phyloP scores from a whole-genome alignment of 2,888 invertebrate genomes.

The Phaonia tiefii region DNA sequence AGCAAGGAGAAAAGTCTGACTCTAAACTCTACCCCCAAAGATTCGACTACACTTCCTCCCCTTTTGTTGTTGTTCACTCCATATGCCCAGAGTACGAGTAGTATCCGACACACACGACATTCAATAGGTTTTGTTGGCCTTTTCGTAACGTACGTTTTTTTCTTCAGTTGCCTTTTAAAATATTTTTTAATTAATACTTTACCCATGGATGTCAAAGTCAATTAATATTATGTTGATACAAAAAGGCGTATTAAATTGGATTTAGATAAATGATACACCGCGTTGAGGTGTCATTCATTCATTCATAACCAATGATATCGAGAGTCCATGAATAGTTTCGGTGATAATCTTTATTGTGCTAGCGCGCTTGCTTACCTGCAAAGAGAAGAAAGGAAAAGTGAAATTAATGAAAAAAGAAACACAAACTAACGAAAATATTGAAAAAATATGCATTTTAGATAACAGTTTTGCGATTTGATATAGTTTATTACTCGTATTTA shows the following conservation, averaged over 20 bases:
- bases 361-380: conserved; percentile 66
- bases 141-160: conserved; percentile 4
- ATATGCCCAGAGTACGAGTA: too few species aligned
- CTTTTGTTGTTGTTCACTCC: background rate
- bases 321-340: too few species aligned
- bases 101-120: conserved; percentile 1
- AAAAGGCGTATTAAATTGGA: conserved; percentile 64
- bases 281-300: conserved; percentile 59
- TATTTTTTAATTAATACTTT: conserved; percentile 52
- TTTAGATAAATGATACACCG: conserved; percentile 57
- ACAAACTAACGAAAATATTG: conserved; percentile 23
- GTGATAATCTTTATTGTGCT: too few species aligned
- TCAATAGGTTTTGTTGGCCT: background rate
- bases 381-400: conserved; percentile 54
- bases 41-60: background rate
- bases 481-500: background rate
- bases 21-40: conserved; percentile 14
- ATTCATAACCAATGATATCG: conserved; percentile 13
- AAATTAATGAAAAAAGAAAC: conserved; percentile 48
- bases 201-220: conserved; percentile 61
- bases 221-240: conserved; percentile 56
- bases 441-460: conserved; percentile 6
- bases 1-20: conserved; percentile 28
- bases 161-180: conserved; percentile 19
- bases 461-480: conserved; percentile 17